phyloP scores from a whole-genome alignment of 2,888 invertebrate genomes.

The Diplolepis rosae region DNA sequence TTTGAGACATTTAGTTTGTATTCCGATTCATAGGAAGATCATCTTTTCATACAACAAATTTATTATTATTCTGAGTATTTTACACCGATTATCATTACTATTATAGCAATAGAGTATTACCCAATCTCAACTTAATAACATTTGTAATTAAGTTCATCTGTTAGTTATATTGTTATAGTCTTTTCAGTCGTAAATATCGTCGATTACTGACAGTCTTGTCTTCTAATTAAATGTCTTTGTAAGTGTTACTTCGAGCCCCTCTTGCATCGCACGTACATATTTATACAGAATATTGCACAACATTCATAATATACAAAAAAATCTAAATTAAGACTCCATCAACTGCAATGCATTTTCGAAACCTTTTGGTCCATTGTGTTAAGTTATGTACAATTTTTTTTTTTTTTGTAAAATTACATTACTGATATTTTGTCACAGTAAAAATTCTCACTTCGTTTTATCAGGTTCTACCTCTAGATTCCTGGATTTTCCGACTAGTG shows the following conservation, averaged over 20 bases:
- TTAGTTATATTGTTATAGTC: too few relatives aligned
- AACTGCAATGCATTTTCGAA: slow-evolving; percentile 39
- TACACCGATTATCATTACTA: slow-evolving; percentile 33
- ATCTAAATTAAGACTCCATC: slow-evolving; percentile 48
- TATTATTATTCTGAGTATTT: slow-evolving; percentile 34
- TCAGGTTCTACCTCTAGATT: not conserved
- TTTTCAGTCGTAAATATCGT: slow-evolving; percentile 2
- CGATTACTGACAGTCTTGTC: not conserved
- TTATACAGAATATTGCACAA: slow-evolving; percentile 46
- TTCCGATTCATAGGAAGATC: not conserved
- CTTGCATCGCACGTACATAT: slow-evolving; percentile 2
- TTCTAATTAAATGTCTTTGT: not conserved
- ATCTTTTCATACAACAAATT: slow-evolving; percentile 35
- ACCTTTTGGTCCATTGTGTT: slow-evolving; percentile 50
- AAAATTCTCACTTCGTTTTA: slow-evolving; percentile 7
- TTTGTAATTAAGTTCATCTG: too few relatives aligned
- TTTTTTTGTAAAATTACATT: slow-evolving; percentile 47
- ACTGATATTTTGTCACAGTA: slow-evolving; percentile 15
- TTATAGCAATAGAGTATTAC: too few relatives aligned
- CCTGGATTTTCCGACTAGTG: slow-evolving; percentile 29
- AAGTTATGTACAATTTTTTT: slow-evolving; percentile 53
- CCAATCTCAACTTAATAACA: too few relatives aligned
- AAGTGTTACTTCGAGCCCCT: not conserved
- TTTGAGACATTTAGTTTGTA: slow-evolving; percentile 24
- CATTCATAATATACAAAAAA: slow-evolving; percentile 47